Evolutionary conservation across 2,797 vertebrate genomes (phyloP).

Genomic region (Okamejei kenojei): DNA sequence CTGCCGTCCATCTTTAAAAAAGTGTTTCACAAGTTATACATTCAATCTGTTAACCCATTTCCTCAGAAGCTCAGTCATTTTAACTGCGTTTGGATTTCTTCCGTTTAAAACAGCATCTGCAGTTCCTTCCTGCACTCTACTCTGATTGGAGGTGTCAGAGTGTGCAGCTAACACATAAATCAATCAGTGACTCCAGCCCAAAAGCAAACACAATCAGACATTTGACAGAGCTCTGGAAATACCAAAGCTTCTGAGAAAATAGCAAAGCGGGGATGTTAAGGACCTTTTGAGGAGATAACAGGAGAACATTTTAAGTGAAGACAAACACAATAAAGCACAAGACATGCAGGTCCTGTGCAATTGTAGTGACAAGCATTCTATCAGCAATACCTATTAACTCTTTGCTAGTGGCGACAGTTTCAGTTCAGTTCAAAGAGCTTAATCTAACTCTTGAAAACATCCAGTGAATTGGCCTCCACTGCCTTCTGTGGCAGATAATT

Average conservation of each 20-base stretch:
- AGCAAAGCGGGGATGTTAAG: background rate
- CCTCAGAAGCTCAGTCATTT: too few relatives aligned
- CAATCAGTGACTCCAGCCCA: background rate
- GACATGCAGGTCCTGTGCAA: background rate
- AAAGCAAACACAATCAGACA: conserved; percentile 24
- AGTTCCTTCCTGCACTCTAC: too few relatives aligned
- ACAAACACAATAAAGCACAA: background rate
- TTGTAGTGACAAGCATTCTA: background rate
- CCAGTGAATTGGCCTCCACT: too few relatives aligned
- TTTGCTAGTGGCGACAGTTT: background rate
- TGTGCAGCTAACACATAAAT: background rate
- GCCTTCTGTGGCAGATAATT: too few relatives aligned
- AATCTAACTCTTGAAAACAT: too few relatives aligned
- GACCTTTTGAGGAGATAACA: background rate
- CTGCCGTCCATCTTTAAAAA: too few relatives aligned
- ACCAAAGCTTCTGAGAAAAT: background rate
- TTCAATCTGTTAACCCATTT: too few relatives aligned
- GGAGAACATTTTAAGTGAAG: background rate
- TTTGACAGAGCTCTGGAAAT: conserved; percentile 1
- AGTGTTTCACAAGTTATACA: too few relatives aligned
- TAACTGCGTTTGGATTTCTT: too few relatives aligned
- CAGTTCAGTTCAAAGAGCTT: too few relatives aligned
- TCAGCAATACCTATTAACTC: background rate
- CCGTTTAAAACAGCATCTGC: too few relatives aligned
- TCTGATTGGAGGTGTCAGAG: conserved; percentile 6